Conservation (phyloP, 2,888 invertebrate species). For the Cryptus armator region DNA sequence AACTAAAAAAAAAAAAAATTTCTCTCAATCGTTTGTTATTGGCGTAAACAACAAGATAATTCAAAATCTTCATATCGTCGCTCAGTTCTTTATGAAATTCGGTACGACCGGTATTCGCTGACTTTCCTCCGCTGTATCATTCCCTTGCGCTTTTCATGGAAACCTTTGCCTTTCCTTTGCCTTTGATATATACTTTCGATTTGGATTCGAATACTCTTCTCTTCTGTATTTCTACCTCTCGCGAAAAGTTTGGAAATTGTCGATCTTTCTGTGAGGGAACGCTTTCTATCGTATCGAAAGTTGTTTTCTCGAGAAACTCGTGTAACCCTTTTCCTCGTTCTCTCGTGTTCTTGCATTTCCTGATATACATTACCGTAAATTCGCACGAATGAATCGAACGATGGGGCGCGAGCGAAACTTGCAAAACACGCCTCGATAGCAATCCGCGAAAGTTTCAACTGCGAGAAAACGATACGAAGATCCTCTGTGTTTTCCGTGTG, state of each 20-base stretch:
- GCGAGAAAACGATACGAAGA: neutral
- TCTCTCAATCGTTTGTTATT: too few relatives aligned
- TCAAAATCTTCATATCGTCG: too few relatives aligned
- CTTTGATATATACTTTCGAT: neutral
- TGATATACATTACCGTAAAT: neutral
- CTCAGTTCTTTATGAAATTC: too few relatives aligned
- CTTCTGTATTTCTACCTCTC: constrained; percentile 8
- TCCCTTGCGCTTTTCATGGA: neutral
- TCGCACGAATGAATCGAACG: constrained; percentile 16
- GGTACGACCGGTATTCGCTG: too few relatives aligned
- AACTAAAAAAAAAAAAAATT: too few relatives aligned
- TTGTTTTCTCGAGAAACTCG: constrained; percentile 7
- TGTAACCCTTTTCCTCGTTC: neutral
- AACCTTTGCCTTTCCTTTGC: too few relatives aligned
- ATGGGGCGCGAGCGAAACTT: neutral
- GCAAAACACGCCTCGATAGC: neutral
- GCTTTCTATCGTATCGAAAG: constrained; percentile 27
- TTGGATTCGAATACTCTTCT: neutral
- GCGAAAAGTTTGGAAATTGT: constrained; percentile 33
- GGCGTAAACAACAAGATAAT: too few relatives aligned
- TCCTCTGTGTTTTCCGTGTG: neutral
- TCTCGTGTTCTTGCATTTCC: neutral
- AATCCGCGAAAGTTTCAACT: constrained; percentile 3
- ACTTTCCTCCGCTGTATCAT: too few relatives aligned
- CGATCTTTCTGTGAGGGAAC: neutral